Conservation (phyloP, 2,113 vertebrate genomes). For the Dasypus novemcinctus region DNA sequence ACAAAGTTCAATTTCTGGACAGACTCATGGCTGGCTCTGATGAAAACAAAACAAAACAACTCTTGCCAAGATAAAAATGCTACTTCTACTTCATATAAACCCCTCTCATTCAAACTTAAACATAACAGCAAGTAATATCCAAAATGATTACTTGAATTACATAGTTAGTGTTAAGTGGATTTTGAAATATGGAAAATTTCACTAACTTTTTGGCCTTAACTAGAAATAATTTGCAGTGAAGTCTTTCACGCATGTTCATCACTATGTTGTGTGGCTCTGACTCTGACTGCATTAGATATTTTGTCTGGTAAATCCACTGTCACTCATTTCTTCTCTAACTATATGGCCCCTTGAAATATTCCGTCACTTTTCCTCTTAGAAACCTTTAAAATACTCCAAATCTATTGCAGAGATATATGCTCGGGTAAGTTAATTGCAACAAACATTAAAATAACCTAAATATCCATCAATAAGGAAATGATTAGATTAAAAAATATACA, state of each 20-base stretch:
- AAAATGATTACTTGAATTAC: conserved; percentile 39
- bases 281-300: conserved; percentile 38
- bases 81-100: not conserved
- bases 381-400: not conserved
- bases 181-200: conserved; percentile 50
- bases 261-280: not conserved
- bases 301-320: not conserved
- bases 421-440: not conserved
- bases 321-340: conserved; percentile 9
- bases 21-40: conserved; percentile 14
- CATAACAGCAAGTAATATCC: not conserved
- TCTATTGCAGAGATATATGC: not conserved
- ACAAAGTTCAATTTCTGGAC: not conserved
- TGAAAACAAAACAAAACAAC: conserved; percentile 9
- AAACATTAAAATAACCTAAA: not conserved
- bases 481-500: not conserved
- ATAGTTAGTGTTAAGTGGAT: conserved; percentile 38
- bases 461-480: not conserved
- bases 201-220: conserved; percentile 12
- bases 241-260: not conserved
- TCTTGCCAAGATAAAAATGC: not conserved
- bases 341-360: not conserved
- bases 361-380: not conserved
- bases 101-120: conserved; percentile 22
- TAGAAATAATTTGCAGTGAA: conserved; percentile 9